Evolutionary conservation across 2,797 vertebrate genomes (phyloP), one percentile per base, ranked within the genome.

Genomic region (Parotocinclus haroldoi): DNA sequence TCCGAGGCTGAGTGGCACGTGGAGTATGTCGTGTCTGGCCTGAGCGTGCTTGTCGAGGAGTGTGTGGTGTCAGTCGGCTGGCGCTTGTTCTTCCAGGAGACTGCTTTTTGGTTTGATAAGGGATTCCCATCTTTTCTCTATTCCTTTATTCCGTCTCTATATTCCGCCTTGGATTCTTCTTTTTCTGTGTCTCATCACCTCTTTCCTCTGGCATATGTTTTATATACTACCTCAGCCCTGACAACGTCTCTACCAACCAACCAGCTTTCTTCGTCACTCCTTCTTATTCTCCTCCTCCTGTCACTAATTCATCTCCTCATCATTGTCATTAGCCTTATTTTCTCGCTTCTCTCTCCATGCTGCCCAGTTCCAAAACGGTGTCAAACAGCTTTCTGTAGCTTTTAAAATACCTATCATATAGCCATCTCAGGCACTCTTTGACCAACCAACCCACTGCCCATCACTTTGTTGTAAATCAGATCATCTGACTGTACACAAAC

Each of bases 161-260:
- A 18, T 7, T 64, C 68, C 58, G 49, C 5, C 27, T 27, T 27
- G 27, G 5, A 59, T 58, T 13, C 78, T 72, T 70, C 72, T 74
- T 76, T 76, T 81, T 66, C 66, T 56, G 57, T 45, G 48, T 67
- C 46, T 74, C 57, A 78, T 64, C 63, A 79, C 77, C 64, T 79
- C 77, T 69, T 71, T 82, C 76, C 83, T 81, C 60, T 75, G 76
- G 83, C 79, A 73, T 65, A 72, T 72, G 80, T 82, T 86, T 90
- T 89, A 89, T 90, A 87, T 70, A 82, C 83, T 69, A 60, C 74
- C 80, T 66, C 64, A 56, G 45, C 74, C 89, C 82, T 86, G 42
- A 65, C 84, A 85, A 86, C 87, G 77, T 51, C 82, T 74, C 68
- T 76, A 58, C 54, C 85, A 87, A 87, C 89, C 90, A 90, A 91